Conservation (phyloP, 2,113 vertebrate species). For the Cynoglossus semilaevis region DNA sequence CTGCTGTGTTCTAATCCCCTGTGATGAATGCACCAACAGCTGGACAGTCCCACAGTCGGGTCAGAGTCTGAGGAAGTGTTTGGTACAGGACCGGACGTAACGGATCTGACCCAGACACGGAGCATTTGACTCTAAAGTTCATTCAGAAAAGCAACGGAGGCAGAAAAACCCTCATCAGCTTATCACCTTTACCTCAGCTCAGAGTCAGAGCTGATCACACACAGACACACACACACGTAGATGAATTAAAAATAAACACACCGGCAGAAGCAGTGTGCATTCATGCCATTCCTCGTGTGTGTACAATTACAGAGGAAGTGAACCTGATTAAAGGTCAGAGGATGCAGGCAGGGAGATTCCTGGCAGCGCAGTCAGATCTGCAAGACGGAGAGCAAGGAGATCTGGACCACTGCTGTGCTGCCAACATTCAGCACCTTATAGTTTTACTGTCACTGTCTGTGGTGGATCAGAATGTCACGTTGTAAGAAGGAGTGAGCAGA, state of each 20-base stretch:
- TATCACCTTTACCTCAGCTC: constrained; percentile 59
- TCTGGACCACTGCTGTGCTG: constrained; percentile 3
- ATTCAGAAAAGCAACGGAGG: constrained; percentile 39
- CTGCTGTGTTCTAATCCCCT: constrained; percentile 31
- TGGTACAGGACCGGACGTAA: constrained; percentile 52
- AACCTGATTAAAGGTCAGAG: constrained; percentile 63
- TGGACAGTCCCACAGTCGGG: constrained; percentile 48
- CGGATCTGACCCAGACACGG: constrained; percentile 40
- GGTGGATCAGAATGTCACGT: not conserved
- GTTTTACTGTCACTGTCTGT: constrained; percentile 26
- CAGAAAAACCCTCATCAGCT: constrained; percentile 58
- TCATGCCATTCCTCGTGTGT: constrained; percentile 58
- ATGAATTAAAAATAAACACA: constrained; percentile 49
- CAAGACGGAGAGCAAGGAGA: constrained; percentile 8
- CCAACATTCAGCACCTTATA: constrained; percentile 26
- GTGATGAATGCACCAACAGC: constrained; percentile 62
- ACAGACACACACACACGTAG: constrained; percentile 7
- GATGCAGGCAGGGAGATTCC: constrained; percentile 36
- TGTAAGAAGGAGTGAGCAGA: not conserved
- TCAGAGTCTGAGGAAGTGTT: constrained; percentile 53
- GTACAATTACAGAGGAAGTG: constrained; percentile 65
- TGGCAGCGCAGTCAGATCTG: constrained; percentile 17
- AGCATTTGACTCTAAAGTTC: constrained; percentile 35
- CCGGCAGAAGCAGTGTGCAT: constrained; percentile 7
- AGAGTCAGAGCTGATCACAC: not conserved